Evolutionary conservation across 2,797 vertebrate species (phyloP), one percentile per base, ranked within the genome.

Genomic region (Karalla daura): DNA sequence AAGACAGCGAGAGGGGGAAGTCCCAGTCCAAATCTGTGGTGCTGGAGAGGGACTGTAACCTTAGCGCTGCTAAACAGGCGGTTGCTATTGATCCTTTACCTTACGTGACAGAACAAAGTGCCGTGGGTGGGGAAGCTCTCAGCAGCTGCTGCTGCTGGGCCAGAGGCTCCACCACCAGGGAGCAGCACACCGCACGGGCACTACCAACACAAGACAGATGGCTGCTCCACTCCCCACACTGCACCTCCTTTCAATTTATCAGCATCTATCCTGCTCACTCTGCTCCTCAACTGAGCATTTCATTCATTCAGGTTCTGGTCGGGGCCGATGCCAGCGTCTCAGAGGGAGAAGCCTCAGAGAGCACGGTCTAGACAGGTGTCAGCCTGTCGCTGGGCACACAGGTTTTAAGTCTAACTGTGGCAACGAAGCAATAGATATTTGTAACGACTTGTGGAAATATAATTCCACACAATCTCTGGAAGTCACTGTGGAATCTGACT

Each of bases 91-190:
- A 86, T 81, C 40, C 15, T 63, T 23, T 56, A 18, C 35, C 45
- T 63, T 20, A 62, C 40, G 20, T 43, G 56, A 67, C 54, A 52
- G 51, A 72, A 43, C 65, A 75, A 74, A 74, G 68, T 74, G 51
- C 11, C 61, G 72, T 68, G 63, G 58, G 50, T 47, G 51, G 70
- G 5, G n/a, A 58, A 51, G 58, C 49, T 82, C 45, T 81, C 28
- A 23, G 20, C 20, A 58, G 62, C 63, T 66, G 73, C 53, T 43
- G 1, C 9, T 56, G 61, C 71, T 58, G 70, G 32, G 52, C 41
- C 28, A 15, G 23, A 46, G 41, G 61, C 71, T 49, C 50, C 9
- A 69, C 74, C 85, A 83, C 59, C 37, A 89, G 78, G 62, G 80
- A 85, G 80, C 73, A 78, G 69, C 64, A 47, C 73, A 63, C 55